Base-by-base conservation (phyloP, 2,888 invertebrate species). In the Eumerus sabulonum region DNA sequence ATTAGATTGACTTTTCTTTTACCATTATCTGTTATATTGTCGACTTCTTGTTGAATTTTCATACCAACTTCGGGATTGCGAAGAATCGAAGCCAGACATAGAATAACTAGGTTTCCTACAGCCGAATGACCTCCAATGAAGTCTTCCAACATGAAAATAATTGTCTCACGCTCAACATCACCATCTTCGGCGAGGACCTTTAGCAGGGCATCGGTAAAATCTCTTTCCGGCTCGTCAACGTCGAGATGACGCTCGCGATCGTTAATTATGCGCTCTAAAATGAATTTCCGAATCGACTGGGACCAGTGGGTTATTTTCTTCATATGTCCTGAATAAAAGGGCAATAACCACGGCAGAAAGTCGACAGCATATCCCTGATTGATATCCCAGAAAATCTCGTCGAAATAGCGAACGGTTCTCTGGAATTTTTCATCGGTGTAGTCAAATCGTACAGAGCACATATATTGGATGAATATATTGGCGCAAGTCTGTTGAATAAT, bases 381-480 rank as follows among this genome's bases (percentile, higher is more conserved):
- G 76, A 96, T 95, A 85, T 95, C 95, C 93, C 94, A 95, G 89
- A 96, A 96, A 70, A 96, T 94, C 82, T 94, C 93, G 83, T 96
- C 95, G 86, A 95, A 96, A 62, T 91, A 90, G 36, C 92, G 90
- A 0, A 94, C 93, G 3, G 93, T 90, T 63, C 90, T 90, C 40
- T 90, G 89, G 88, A 95, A 95, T 16, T 92, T 92, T 0, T 85
- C 53, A 82, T 95, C 94, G 16, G 92, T 90, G 57, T 92, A 91
- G 35, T 92, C 91, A 84, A 94, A 94, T 4, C 93, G 90, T 0
- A 92, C 91, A 13, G 93, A 93, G 88, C 95, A 95, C 93, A 96
- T 95, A 89, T 95, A 95, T 81, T 93, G 92, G 1, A 92, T 91
- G 87, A 96, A 95, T 91, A 95, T 93, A 88, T 95, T 95, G 84